phyloP scores from a whole-genome alignment of 2,888 invertebrate genomes.

The Syrphus vitripennis region DNA sequence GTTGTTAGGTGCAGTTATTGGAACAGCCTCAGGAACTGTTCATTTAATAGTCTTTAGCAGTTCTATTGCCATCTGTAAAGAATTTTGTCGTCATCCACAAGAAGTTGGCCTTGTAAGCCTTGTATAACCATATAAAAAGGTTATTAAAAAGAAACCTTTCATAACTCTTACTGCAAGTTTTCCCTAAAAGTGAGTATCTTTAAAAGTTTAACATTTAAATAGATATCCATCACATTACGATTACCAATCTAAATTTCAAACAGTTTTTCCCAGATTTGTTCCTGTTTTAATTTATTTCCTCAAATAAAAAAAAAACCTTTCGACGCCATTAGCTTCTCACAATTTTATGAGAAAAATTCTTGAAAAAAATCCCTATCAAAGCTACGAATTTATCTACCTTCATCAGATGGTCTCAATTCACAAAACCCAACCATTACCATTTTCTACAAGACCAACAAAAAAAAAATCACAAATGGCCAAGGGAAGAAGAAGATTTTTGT shows the following conservation, averaged over 20 bases:
- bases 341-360: background rate
- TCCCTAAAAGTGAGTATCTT: too few relatives aligned
- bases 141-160: background rate
- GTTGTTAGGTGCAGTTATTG: too few relatives aligned
- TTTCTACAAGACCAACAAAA: background rate
- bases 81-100: too few relatives aligned
- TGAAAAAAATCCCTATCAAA: background rate
- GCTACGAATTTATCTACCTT: background rate
- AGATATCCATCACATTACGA: background rate
- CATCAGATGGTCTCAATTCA: background rate
- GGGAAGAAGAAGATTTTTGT: conserved; percentile 43
- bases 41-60: too few relatives aligned
- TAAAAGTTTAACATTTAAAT: background rate
- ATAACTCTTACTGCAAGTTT: background rate
- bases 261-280: background rate
- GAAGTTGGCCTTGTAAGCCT: too few relatives aligned
- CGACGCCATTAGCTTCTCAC: background rate
- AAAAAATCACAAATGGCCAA: conserved; percentile 28
- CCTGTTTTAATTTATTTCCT: background rate
- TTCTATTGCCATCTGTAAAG: too few relatives aligned
- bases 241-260: background rate
- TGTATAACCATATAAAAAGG: too few relatives aligned
- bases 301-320: conserved; percentile 6
- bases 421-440: background rate
- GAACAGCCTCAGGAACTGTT: too few relatives aligned